Base-by-base conservation (phyloP, 92 coral and sea anemone genomes). In the Micromussa lordhowensis region DNA sequence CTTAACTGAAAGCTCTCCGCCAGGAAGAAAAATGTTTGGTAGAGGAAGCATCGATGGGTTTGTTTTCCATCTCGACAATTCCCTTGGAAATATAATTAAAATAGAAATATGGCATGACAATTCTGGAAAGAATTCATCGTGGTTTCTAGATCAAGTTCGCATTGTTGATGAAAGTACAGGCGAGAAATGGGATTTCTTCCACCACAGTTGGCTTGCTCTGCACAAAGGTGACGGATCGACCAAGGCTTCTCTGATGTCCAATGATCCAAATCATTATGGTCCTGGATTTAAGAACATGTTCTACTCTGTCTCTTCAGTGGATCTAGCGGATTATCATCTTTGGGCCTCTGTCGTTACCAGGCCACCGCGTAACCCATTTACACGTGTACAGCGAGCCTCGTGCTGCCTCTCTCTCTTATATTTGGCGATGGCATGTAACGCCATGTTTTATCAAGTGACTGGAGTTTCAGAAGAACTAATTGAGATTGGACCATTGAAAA, bases 401-500 rank as follows among this genome's bases (percentile, higher is more conserved):
- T 94, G 96, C 55, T 94, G 98, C 81, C 86, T 95, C 19, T 93
- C 94, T 24, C 71, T 95, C 22, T 82, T 95, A 31, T 92, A 91
- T 77, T 90, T 94, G 24, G 85, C 96, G 28, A 95, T 95, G 98
- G 91, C 88, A 17, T 85, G 92, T 48, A 95, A 94, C 86, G 98
- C 98, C 9, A 95, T 95, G 98, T 95, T 95, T 84, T 95, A 95
- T 86, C 95, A 94, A 61, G 91, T 92, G 36, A 92, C 89, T 2
- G 94, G 92, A 2, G 91, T 77, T 15, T 71, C 70, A 40, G 82
- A 88, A 70, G 94, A 93, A 36, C 68, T 91, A 3, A 91, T 95
- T 63, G 86, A 90, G 77, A 73, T 95, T 58, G 98, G 98, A 5
- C 98, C 97, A 40, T 82, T 95, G 82, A 86, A 90, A 72, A 82